Conservation (phyloP, 2,113 vertebrate genomes). For the Sturnus vulgaris region DNA sequence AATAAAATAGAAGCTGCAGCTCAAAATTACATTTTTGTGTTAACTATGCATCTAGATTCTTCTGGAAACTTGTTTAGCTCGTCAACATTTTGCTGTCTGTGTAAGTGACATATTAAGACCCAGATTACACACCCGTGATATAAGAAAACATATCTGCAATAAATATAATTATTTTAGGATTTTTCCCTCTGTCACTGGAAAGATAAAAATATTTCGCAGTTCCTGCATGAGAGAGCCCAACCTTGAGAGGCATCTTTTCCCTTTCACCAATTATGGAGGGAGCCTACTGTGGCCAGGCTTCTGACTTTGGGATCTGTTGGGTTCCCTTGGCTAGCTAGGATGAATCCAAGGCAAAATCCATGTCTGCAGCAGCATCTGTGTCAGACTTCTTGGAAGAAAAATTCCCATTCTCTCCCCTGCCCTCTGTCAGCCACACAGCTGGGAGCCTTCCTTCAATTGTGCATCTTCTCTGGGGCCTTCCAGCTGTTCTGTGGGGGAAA, state of each 20-base stretch:
- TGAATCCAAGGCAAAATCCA: not conserved
- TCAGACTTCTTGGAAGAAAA: not conserved
- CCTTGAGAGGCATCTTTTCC: not conserved
- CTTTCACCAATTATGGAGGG: not conserved
- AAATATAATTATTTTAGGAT: not conserved
- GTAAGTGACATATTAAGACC: not conserved
- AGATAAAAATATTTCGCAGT: not conserved
- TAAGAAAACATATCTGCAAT: not conserved
- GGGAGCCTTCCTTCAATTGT: not conserved
- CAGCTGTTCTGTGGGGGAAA: not conserved
- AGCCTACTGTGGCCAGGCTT: not conserved
- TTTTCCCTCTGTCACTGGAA: not conserved
- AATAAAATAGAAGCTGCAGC: not conserved
- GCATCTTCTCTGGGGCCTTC: not conserved
- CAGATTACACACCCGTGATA: rapidly evolving
- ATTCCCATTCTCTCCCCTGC: not conserved
- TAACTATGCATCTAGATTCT: not conserved
- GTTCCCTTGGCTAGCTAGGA: not conserved
- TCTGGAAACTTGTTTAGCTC: not conserved
- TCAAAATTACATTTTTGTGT: not conserved
- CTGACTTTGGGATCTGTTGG: not conserved
- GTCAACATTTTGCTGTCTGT: not conserved
- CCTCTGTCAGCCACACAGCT: rapidly evolving
- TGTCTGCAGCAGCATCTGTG: not conserved
- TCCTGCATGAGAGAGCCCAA: not conserved